Conservation (phyloP, 2,888 invertebrate genomes). For the Terebella lapidaria region DNA sequence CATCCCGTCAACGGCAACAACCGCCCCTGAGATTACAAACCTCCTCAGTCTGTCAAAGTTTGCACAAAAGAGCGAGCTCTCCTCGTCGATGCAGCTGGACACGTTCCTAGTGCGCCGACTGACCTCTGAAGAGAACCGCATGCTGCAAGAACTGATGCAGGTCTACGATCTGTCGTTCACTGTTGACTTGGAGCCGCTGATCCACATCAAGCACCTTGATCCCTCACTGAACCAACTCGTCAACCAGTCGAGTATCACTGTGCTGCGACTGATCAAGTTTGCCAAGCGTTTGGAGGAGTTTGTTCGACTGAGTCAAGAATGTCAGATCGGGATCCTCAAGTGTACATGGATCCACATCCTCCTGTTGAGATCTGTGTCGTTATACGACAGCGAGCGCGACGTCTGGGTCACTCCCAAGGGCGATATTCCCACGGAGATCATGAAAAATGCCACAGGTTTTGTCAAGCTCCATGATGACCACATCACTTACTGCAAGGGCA, state of each 20-base stretch:
- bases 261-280: constrained; percentile 68
- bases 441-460: constrained; percentile 74
- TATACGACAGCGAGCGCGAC: constrained; percentile 81
- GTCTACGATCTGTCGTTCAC: constrained; percentile 30
- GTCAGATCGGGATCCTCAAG: constrained; percentile 81
- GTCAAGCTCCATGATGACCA: constrained; percentile 44
- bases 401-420: constrained; percentile 74
- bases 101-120: constrained; percentile 12
- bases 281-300: constrained; percentile 68
- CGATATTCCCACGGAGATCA: constrained; percentile 75
- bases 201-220: constrained; percentile 28
- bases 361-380: constrained; percentile 86
- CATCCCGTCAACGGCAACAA: neutral
- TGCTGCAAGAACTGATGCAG: constrained; percentile 22
- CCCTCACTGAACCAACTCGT: constrained; percentile 60
- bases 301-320: constrained; percentile 88
- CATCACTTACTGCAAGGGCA: constrained; percentile 41
- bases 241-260: constrained; percentile 73
- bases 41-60: constrained; percentile 13
- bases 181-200: constrained; percentile 28
- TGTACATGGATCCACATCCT: constrained; percentile 61
- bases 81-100: constrained; percentile 4
- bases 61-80: neutral
- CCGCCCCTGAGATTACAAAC: constrained; percentile 9
- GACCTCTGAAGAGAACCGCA: constrained; percentile 16